Evolutionary conservation across 2,797 vertebrate species (phyloP).

Genomic region (Diplodus puntazzo): DNA sequence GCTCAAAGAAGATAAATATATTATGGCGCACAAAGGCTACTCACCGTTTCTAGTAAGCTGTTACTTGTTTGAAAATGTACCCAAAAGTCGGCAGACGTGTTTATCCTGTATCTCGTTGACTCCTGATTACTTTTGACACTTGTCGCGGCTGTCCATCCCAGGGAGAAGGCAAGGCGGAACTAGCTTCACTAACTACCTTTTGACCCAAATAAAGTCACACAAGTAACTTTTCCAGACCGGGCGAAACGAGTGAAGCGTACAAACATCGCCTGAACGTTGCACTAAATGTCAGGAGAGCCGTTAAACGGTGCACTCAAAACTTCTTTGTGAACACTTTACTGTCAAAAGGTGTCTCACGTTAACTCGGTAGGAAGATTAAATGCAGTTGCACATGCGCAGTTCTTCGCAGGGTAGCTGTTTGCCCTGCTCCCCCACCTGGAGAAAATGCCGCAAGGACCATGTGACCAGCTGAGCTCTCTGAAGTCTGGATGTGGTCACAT

Average conservation of each 20-base stretch:
- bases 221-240: conserved; percentile 22
- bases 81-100: not conserved
- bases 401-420: no score
- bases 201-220: conserved; percentile 20
- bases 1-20: not conserved
- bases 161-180: conserved; percentile 65
- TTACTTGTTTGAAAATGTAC: not conserved
- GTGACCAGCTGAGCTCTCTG: conserved; percentile 22
- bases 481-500: no score
- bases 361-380: conserved; percentile 63
- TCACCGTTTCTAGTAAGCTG: conserved; percentile 37
- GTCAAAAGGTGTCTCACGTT: conserved; percentile 35
- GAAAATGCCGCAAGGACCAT: conserved; percentile 8
- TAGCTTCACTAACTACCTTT: conserved; percentile 53
- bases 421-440: conserved; percentile 26
- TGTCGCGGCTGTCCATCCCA: conserved; percentile 63
- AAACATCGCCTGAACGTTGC: not conserved
- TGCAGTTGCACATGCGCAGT: conserved; percentile 64
- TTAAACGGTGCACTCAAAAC: conserved; percentile 3
- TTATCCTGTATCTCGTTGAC: conserved; percentile 7
- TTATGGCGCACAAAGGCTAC: not conserved
- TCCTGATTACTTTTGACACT: conserved; percentile 67
- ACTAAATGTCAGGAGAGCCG: accelerated
- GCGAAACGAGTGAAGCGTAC: accelerated
- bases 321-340: conserved; percentile 37